A percentile compares a stretch with the other conserved stretches of the same genome.
phyloP scores from a whole-genome alignment of 1,140 invertebrate species.

The Periplaneta americana region DNA sequence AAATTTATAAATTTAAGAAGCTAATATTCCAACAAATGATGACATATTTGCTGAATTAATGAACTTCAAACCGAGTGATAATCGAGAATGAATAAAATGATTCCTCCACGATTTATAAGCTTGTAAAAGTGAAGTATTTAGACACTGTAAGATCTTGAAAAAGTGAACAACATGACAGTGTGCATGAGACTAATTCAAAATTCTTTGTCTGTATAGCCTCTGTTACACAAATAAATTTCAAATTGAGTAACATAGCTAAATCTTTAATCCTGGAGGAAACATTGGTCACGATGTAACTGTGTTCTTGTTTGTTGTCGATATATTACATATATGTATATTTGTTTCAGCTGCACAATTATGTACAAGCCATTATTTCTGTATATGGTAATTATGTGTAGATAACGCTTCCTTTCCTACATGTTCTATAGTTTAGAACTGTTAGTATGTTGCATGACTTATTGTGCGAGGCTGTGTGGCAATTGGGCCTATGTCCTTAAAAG shows the following conservation, averaged over 20 bases:
- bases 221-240: too few relatives aligned
- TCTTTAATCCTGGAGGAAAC: not conserved
- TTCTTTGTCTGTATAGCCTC: too few relatives aligned
- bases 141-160: too few relatives aligned
- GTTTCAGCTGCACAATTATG: not conserved
- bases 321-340: not conserved
- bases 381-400: not conserved
- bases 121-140: too few relatives aligned
- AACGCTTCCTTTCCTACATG: not conserved
- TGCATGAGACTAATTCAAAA: too few relatives aligned
- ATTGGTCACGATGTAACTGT: not conserved
- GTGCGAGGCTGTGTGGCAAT: too few relatives aligned
- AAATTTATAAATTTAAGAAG: not conserved
- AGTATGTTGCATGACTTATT: not conserved
- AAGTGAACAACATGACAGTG: too few relatives aligned
- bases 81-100: not conserved
- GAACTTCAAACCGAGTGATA: not conserved
- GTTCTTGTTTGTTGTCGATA: not conserved
- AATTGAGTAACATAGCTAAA: too few relatives aligned
- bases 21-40: not conserved
- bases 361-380: not conserved
- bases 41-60: not conserved
- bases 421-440: not conserved
- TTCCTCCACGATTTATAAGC: too few relatives aligned
- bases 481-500: not conserved